Base-by-base conservation (phyloP, 2,888 invertebrate genomes). In the Tenthredo scrophulariae region DNA sequence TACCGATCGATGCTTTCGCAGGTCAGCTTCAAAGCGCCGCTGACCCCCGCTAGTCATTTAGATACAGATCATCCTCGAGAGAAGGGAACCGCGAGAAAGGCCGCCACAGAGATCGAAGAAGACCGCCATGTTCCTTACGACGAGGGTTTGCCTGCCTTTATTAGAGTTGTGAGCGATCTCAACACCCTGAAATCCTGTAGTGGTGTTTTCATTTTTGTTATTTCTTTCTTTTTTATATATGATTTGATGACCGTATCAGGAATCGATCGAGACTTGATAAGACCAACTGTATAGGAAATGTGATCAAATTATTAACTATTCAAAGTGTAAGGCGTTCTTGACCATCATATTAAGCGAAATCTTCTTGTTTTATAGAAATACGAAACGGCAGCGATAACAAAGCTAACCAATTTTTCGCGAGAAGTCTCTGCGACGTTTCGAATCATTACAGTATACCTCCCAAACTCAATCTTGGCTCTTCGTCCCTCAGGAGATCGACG, bases 11-110 rank as follows among this genome's bases (percentile, higher is more conserved):
- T 85, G 79, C 85, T 70, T 77, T 85, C 85, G 85, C 80, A 70
- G 79, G 80, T 46, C 67, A 67, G 67, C 84, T 84, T 84, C 84
- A 85, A 85, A 85, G 85, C 72, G 82, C 85, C 80, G 85, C 80
- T 82, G 80, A 85, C 85, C 85, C 70, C 40, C 50, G 85, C 82
- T 77, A 85, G 85, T 85, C 85, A 85, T 85, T 85, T 72, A 80
- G 85, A 85, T 85, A 85, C 80, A 70, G 80, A 85, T 85, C 70
- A 82, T 80, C 58, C 88, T 89, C 86, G 88, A 88, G 88, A 58
- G 50, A 85, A 70, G 82, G 86, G 50, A 83, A 83, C 40, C 26
- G 43, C 65, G 83, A 26, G 70, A 50, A 83, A 65, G 65, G 67
- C 26, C 46, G 65, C 67, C 46, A 43, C 33, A n/a, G 33, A 83